These are phyloP conservation scores for Pollenia angustigena DNA, from an alignment of 2,888 invertebrate genomes.

Conservation along the genomic window DNA sequence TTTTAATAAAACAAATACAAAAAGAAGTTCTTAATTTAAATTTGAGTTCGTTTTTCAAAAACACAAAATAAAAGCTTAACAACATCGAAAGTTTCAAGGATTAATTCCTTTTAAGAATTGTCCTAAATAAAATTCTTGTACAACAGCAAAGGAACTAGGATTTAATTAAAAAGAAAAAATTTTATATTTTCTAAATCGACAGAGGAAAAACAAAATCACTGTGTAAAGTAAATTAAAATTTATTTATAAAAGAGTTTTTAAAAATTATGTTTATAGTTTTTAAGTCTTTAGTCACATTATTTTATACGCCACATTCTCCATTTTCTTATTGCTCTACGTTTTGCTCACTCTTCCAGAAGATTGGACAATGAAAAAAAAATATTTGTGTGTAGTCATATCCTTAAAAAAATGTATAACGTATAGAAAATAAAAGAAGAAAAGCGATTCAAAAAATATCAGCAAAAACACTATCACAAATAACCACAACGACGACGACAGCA, in stretches of 20 bases:
- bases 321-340: slow-evolving; percentile 8
- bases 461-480: background rate
- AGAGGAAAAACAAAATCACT: background rate
- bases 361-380: slow-evolving; percentile 65
- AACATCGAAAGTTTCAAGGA: background rate
- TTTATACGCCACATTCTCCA: background rate
- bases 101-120: background rate
- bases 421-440: slow-evolving; percentile 4
- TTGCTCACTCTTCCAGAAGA: slow-evolving; percentile 67
- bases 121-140: background rate
- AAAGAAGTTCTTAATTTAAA: too few relatives aligned
- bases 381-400: slow-evolving; percentile 33
- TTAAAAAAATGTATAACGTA: slow-evolving; percentile 24
- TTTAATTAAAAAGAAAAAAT: background rate
- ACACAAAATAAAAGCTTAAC: background rate
- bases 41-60: too few relatives aligned
- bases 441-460: slow-evolving; percentile 4
- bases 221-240: background rate
- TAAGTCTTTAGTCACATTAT: background rate
- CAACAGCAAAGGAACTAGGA: background rate
- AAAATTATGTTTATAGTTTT: background rate
- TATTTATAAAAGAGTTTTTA: slow-evolving; percentile 25
- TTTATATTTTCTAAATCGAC: background rate
- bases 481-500: background rate
- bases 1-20: too few relatives aligned